Base-by-base conservation (phyloP, 2,797 vertebrate species). In the Catamblyrhynchus diadema region DNA sequence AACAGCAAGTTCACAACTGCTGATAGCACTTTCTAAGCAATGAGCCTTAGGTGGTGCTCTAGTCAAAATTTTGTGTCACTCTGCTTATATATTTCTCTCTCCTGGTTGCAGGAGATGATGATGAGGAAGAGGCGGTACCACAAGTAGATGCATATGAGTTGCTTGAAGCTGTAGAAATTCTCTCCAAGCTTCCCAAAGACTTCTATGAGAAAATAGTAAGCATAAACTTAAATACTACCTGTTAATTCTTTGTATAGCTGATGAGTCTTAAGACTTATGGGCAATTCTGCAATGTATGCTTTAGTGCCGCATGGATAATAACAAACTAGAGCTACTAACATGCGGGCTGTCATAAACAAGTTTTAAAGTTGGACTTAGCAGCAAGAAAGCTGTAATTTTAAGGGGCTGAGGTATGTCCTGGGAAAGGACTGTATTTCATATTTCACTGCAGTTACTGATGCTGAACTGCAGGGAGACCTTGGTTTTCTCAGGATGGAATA, bases 191-290 rank as follows among this genome's bases (percentile, higher is more conserved):
- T 94, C 99, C 99, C 42, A 99, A 99, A 98, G 99, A 99, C 93
- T 99, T 99, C 97, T 99, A 99, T 96, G 99, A 99, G 24, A 99
- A 99, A 98, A 99, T 99, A 91, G 99, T 99, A 98, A 97, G 99
- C 95, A 47, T 81, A 24, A 73, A 66, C 22, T 69, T 61, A 33
- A 77, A 54, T 45, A 32, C n/a, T 85, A 4, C 8, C 18, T 27
- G 8, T 71, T 80, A 81, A 42, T 79, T 79, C 33, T 66, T 2
- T 23, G 5, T 45, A 19, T 32, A 45, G 39, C 53, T 95, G 47
- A 44, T 39, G 17, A n/a, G 22, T 47, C 33, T 64, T 54, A 65
- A 81, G 39, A 25, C 5, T 15, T 80, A 22, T 0, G 7, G 54
- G 18, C 14, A 9, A 3, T 88, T 93, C 47, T 82, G 41, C 32